phyloP scores from a whole-genome alignment of 2,888 invertebrate species.

The Rhagonycha fulva region DNA sequence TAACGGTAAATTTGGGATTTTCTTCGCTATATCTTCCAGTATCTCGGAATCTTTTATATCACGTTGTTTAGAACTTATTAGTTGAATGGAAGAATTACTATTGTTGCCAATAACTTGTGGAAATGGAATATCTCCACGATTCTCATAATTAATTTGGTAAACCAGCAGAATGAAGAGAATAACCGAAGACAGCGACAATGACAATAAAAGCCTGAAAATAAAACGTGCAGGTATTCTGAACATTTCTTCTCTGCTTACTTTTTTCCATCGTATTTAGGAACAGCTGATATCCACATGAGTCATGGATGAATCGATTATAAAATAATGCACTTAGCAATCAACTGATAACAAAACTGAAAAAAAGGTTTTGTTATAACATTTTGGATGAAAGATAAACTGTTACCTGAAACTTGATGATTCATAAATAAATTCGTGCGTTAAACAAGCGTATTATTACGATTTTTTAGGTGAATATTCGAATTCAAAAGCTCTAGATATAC shows the following conservation, averaged over 20 bases:
- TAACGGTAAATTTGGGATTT: slow-evolving; percentile 62
- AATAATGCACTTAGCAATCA: too few species aligned
- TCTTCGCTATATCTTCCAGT: not conserved
- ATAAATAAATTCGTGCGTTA: not conserved
- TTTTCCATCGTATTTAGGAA: not conserved
- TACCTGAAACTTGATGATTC: not conserved
- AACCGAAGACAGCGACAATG: not conserved
- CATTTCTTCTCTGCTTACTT: not conserved
- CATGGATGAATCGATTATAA: too few species aligned
- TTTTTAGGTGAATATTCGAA: too few species aligned
- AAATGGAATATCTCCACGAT: too few species aligned
- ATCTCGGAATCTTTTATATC: not conserved
- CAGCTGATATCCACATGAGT: not conserved
- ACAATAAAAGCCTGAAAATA: not conserved
- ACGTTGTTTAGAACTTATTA: not conserved
- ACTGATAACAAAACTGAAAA: not conserved
- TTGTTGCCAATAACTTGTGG: not conserved
- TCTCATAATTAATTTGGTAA: not conserved
- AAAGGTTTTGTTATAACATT: not conserved
- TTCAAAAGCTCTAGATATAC: not conserved
- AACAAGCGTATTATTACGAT: too few species aligned
- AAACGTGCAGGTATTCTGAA: not conserved
- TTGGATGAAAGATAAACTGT: not conserved
- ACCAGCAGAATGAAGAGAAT: not conserved
- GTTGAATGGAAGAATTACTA: not conserved